Evolutionary conservation across 2,888 invertebrate species (phyloP).

Genomic region (Synanthedon vespiformis): DNA sequence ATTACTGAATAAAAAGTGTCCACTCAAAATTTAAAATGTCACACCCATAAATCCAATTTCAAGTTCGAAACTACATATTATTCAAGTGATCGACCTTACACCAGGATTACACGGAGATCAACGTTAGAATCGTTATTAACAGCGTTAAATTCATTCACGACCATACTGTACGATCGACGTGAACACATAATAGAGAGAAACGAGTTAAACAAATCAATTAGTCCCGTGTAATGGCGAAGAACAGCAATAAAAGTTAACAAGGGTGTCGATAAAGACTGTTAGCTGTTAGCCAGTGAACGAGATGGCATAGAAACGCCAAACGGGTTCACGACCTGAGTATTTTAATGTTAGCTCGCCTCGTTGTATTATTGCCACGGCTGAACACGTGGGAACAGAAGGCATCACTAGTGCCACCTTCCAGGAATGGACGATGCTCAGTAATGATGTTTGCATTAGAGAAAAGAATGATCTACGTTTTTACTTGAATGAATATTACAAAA

Average conservation of each 20-base stretch:
- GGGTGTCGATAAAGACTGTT: constrained; percentile 3
- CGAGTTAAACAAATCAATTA: background rate
- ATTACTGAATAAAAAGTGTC: too few relatives aligned
- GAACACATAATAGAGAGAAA: too few relatives aligned
- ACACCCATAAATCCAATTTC: too few relatives aligned
- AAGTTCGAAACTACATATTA: too few relatives aligned
- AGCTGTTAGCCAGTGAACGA: background rate
- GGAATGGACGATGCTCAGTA: background rate
- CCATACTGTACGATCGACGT: too few relatives aligned
- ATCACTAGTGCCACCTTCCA: background rate
- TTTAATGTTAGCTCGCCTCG: constrained; percentile 5
- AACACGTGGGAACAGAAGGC: background rate
- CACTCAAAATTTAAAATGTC: too few relatives aligned
- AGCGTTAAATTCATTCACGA: too few relatives aligned
- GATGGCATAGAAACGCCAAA: constrained; percentile 2
- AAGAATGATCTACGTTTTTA: too few relatives aligned
- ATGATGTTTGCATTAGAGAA: background rate
- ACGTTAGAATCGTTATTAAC: too few relatives aligned
- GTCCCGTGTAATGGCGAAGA: background rate
- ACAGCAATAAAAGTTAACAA: background rate
- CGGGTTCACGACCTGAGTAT: constrained; percentile 9
- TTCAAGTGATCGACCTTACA: too few relatives aligned
- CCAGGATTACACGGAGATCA: too few relatives aligned
- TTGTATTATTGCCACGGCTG: background rate
- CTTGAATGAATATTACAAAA: too few relatives aligned